Conservation (phyloP, 2,113 vertebrate species). For the Hucho hucho region DNA sequence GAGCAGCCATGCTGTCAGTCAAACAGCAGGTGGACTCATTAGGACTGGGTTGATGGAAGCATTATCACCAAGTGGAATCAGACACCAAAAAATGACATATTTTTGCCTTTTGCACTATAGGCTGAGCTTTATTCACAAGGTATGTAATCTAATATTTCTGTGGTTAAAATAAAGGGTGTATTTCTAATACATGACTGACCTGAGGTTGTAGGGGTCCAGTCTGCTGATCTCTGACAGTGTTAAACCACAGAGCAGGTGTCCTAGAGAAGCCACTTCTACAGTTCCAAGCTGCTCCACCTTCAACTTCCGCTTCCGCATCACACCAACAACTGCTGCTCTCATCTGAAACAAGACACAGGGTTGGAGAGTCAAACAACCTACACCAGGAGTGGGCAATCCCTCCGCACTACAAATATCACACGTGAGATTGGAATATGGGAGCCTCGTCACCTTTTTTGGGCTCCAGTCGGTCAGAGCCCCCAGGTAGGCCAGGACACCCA, state of each 20-base stretch:
- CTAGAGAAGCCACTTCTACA: constrained; percentile 78
- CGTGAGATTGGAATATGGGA: neutral
- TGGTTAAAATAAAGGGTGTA: neutral
- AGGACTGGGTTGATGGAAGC: neutral
- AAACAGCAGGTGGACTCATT: neutral
- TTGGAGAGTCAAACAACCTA: neutral
- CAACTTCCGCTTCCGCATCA: constrained; percentile 67
- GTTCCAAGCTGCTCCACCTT: constrained; percentile 72
- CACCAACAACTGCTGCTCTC: constrained; percentile 70
- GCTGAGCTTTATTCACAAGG: too few relatives aligned
- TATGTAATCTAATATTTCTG: neutral
- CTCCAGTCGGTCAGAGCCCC: constrained; percentile 79
- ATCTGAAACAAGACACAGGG: constrained; percentile 64
- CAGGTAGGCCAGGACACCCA: constrained; percentile 74
- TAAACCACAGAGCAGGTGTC: constrained; percentile 82
- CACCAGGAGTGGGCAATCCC: neutral
- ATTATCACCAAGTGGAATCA: neutral
- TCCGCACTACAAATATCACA: neutral
- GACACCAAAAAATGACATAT: neutral
- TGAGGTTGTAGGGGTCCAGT: constrained; percentile 76
- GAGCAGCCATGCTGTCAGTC: constrained; percentile 72
- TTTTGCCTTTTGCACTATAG: too few relatives aligned
- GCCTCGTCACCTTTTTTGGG: constrained; percentile 70
- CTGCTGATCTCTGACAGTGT: constrained; percentile 73
- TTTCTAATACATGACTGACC: constrained; percentile 62